Evolutionary conservation across 1,140 invertebrate genomes (phyloP).

Genomic region (Drosophila sproati): DNA sequence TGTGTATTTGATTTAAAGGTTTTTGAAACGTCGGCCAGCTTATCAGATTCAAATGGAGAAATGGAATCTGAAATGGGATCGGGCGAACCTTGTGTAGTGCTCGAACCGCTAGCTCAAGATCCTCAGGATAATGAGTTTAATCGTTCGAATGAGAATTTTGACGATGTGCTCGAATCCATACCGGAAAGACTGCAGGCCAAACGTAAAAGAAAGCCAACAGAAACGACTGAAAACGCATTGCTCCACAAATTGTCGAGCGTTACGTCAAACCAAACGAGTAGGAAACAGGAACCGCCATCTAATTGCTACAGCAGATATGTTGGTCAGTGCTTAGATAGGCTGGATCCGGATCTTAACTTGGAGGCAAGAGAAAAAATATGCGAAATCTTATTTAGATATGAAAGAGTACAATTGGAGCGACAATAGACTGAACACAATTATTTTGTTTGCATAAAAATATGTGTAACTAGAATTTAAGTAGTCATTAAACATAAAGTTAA

Average conservation of each 20-base stretch:
- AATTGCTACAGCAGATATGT: constrained; percentile 22
- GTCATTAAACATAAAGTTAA: neutral
- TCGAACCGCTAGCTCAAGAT: neutral
- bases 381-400: constrained; percentile 18
- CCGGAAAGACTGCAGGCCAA: neutral
- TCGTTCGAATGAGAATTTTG: neutral
- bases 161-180: neutral
- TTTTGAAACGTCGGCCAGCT: constrained; percentile 14
- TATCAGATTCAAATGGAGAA: constrained; percentile 23
- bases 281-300: neutral
- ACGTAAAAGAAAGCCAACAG: constrained; percentile 2
- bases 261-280: neutral
- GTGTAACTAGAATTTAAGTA: neutral
- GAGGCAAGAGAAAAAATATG: constrained; percentile 28
- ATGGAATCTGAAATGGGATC: constrained; percentile 20
- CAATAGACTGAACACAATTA: constrained; percentile 16
- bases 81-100: neutral
- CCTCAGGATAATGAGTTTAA: constrained; percentile 6
- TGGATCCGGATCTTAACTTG: constrained; percentile 23
- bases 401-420: constrained; percentile 23
- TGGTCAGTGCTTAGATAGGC: constrained; percentile 19
- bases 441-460: no score
- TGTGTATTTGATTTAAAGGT: neutral
- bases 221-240: neutral
- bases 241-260: neutral